phyloP scores from a whole-genome alignment of 2,113 vertebrate genomes.

The Etheostoma cragini region DNA sequence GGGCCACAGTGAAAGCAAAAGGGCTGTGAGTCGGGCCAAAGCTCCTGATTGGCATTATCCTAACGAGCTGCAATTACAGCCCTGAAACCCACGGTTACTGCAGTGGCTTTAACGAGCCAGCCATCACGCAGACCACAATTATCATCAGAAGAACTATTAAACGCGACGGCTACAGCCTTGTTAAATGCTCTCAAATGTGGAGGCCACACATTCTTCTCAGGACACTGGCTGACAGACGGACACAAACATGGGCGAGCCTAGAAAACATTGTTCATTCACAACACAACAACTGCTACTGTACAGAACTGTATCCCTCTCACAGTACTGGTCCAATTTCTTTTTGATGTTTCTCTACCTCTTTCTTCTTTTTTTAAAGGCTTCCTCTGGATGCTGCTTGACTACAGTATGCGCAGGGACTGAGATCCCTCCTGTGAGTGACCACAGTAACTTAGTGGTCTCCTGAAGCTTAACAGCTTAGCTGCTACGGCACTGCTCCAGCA shows the following conservation, averaged over 20 bases:
- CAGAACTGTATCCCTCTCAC: neutral
- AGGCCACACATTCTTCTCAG: slow-evolving; percentile 66
- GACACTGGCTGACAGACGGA: slow-evolving; percentile 58
- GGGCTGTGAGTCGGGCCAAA: slow-evolving; percentile 51
- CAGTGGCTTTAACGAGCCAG: slow-evolving; percentile 79
- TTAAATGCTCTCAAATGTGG: slow-evolving; percentile 77
- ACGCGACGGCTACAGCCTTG: slow-evolving; percentile 73
- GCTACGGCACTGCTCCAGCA: slow-evolving; percentile 53
- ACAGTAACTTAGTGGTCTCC: slow-evolving; percentile 59
- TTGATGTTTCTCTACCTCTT: slow-evolving; percentile 9
- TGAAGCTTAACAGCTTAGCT: slow-evolving; percentile 57
- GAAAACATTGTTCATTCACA: neutral
- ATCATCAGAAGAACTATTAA: slow-evolving; percentile 82
- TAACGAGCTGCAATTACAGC: slow-evolving; percentile 84
- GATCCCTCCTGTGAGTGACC: slow-evolving; percentile 50
- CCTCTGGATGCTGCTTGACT: slow-evolving; percentile 21
- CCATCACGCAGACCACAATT: slow-evolving; percentile 80
- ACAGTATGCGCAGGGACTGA: slow-evolving; percentile 1
- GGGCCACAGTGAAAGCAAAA: slow-evolving; percentile 45
- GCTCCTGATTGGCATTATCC: slow-evolving; percentile 79
- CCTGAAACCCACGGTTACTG: slow-evolving; percentile 74
- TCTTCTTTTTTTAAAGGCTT: slow-evolving; percentile 31
- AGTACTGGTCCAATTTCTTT: neutral
- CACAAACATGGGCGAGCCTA: slow-evolving; percentile 25
- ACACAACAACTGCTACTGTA: neutral